Evolutionary conservation across 2,797 vertebrate genomes (phyloP).

Genomic region (Phalanger gymnotis): DNA sequence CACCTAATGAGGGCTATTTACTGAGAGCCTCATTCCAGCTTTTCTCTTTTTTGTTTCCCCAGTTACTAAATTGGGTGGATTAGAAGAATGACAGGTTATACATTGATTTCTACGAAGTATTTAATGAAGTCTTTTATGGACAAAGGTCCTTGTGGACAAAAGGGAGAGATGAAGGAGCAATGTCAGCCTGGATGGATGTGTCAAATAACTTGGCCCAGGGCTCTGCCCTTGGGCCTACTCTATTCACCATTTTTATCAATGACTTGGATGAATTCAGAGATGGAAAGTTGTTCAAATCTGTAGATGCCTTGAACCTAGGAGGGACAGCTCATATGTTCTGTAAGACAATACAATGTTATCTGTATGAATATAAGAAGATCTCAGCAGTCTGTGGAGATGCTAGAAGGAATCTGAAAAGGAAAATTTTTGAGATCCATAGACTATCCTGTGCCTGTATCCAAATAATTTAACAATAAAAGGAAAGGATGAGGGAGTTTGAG

Average conservation of each 20-base stretch:
- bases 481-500: background rate
- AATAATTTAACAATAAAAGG: background rate
- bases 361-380: background rate
- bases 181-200: background rate
- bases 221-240: background rate
- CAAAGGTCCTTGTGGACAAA: background rate
- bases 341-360: background rate
- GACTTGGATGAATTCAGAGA: background rate
- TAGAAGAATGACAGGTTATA: background rate
- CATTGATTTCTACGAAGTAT: background rate
- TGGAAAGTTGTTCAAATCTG: background rate
- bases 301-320: background rate
- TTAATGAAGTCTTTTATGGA: background rate
- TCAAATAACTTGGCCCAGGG: background rate
- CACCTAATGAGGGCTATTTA: background rate
- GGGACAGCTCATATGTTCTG: background rate
- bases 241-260: background rate
- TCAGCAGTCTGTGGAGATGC: background rate
- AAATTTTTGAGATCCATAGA: background rate
- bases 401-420: background rate
- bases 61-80: background rate
- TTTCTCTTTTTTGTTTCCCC: background rate
- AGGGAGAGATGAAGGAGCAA: background rate
- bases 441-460: background rate
- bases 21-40: background rate